Evolutionary conservation across 2,888 invertebrate species (phyloP), one percentile per base, ranked within the genome.

Genomic region (Taphrorychus bicolor): DNA sequence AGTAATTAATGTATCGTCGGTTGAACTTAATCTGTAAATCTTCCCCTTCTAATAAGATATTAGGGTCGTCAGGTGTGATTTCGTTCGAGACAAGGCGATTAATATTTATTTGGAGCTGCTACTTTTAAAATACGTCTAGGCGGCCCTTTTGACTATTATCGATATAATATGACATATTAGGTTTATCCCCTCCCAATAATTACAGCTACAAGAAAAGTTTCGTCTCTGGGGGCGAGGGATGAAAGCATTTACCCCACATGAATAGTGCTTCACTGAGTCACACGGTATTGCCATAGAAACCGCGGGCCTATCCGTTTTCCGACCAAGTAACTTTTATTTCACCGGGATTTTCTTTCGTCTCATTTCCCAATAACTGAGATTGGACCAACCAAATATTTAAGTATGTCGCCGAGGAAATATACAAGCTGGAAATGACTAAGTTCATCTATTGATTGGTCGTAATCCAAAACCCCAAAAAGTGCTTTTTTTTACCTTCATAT

Each of bases 1-100:
- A 64, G 59, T 63, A 69, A 69, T 69, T 69, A 69, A 69, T 69
- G 68, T 69, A 22, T 63, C 21, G 42, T 53, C 62, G 48, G 68
- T 64, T 60, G 51, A 64, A 48, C 59, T 59, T 69, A 69, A 69
- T 69, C 68, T 63, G 63, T 60, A 69, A 69, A 69, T 64, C 63
- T 56, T 23, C 64, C 68, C 67, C 51, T 56, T 17, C 41, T 63
- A 69, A 64, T 69, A 69, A 63, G 64, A 69, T 69, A 57, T 67
- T 56, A 48, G 57, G 19, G 54, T 59, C 49, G 67, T 62, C 67
- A 67, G 67, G 67, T 67, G 67, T 62, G 52, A 58, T 22, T 57
- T 66, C 60, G 52, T 40, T 66, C 52, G 32, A 32, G 32, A 32
- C 32, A 32, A 32, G 32, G 32, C 32, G 32, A 11, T 32, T 7